These are phyloP conservation scores for Drosophila seclusa DNA, from an alignment of 2,888 invertebrate species.

Conservation along the genomic window DNA sequence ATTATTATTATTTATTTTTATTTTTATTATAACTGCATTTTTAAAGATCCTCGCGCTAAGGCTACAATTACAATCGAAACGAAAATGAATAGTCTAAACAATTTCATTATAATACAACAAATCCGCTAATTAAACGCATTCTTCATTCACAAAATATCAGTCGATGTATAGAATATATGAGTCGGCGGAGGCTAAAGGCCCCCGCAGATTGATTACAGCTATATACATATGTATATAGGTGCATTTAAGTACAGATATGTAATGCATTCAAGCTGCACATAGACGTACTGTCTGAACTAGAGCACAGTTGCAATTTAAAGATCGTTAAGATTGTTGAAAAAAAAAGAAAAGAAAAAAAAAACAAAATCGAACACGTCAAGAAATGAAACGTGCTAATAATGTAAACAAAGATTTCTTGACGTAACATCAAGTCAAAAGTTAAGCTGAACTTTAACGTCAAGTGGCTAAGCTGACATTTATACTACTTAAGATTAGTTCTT, in stretches of 20 bases:
- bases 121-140: constrained; percentile 67
- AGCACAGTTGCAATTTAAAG: constrained; percentile 45
- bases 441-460: not conserved
- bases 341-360: not conserved
- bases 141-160: constrained; percentile 43
- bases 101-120: constrained; percentile 46
- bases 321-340: constrained; percentile 47
- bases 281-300: constrained; percentile 59
- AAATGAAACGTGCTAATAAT: constrained; percentile 45
- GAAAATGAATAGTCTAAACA: constrained; percentile 26
- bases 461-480: not conserved
- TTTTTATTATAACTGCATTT: not conserved
- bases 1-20: not conserved
- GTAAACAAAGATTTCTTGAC: constrained; percentile 1
- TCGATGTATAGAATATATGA: constrained; percentile 2
- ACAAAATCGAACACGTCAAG: constrained; percentile 27
- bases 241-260: constrained; percentile 4
- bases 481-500: not conserved
- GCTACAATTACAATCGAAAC: constrained; percentile 25
- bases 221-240: not conserved
- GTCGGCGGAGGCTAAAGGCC: constrained; percentile 36
- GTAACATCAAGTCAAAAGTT: constrained; percentile 1
- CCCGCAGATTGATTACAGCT: constrained; percentile 34
- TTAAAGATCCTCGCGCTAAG: not conserved
- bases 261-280: constrained; percentile 21